Base-by-base conservation (phyloP, 2,888 invertebrate species). In the Lacanobia wlatinum region DNA sequence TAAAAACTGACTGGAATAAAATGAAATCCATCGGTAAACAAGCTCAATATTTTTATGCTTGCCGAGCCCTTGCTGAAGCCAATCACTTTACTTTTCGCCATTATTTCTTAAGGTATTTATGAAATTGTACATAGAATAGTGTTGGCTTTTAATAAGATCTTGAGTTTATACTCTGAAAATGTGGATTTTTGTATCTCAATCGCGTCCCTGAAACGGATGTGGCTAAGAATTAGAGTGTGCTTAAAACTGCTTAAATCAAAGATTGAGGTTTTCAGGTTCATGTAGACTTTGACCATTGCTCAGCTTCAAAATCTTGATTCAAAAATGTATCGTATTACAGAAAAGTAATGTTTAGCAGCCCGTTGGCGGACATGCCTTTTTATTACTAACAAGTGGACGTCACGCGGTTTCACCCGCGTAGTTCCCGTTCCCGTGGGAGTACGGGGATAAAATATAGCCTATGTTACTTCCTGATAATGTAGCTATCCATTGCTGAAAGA, bases 11-110 rank as follows among this genome's bases (percentile, higher is more conserved):
- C 16, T 23, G 12, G n/a, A 70, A 48, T 50, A 59, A 46, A 70
- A 70, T 70, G 14, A 48, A 60, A 76, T 23, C 59, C 53, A 40
- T 23, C 18, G n/a, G 16, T 43, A 43, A n/a, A 53, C 12, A n/a
- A 46, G 14, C 40, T 60, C 63, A 60, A 70, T 43, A 50, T 75
- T 75, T 60, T 52, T 43, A 43, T 62, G 34, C 59, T 53, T 3
- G 3, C n/a, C 0, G 21, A 59, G n/a, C n/a, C 21, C 18, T 63
- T 52, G 21, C 28, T 46, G 46, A 21, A 59, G 52, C 59, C 76
- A 76, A 76, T 64, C 59, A 70, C 70, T 76, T 76, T 10, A 70
- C n/a, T 55, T 60, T 63, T 40, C 21, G 14, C 53, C 5, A 59
- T 38, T n/a, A 58, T 69, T 74, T 75, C 62, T 74, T 75, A 61